Conservation (phyloP, 2,113 vertebrate species). For the Sinocyclocheilus grahami region DNA sequence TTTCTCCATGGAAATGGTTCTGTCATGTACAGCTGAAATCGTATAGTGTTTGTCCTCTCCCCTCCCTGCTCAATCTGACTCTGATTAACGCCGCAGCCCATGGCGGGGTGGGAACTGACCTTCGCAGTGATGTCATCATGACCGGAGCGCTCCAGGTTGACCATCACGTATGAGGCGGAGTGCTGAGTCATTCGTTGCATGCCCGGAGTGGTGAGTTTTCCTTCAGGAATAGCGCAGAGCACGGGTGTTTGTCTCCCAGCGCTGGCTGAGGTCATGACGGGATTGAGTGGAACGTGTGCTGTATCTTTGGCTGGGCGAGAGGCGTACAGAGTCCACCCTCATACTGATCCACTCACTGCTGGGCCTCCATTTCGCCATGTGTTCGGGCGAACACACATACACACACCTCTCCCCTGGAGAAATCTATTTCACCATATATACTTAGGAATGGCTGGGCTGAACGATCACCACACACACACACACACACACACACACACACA, state of each 20-base stretch:
- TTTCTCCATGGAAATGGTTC: conserved; percentile 32
- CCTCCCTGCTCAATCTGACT: conserved; percentile 70
- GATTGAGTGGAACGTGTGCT: conserved; percentile 54
- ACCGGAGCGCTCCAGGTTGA: conserved; percentile 71
- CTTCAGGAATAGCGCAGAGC: conserved; percentile 64
- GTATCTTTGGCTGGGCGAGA: conserved; percentile 51
- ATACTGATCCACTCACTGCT: conserved; percentile 30
- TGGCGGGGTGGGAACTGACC: conserved; percentile 70
- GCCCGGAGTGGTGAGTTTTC: conserved; percentile 61
- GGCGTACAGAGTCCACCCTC: conserved; percentile 43
- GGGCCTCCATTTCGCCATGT: conserved; percentile 29
- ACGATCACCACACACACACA: conserved; percentile 28
- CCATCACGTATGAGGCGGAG: conserved; percentile 66
- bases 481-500: too few relatives aligned
- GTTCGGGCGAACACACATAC: conserved; percentile 30
- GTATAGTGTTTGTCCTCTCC: conserved; percentile 55
- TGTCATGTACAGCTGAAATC: conserved; percentile 39
- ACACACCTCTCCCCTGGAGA: conserved; percentile 41
- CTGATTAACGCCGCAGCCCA: conserved; percentile 72
- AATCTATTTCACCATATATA: conserved; percentile 41
- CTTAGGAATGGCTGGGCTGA: conserved; percentile 26
- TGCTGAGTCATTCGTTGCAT: conserved; percentile 68
- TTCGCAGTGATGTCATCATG: conserved; percentile 74
- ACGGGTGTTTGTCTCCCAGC: conserved; percentile 52
- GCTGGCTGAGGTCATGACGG: conserved; percentile 59